Conservation (phyloP, 1,140 invertebrate species). For the Penaeus japonicus region DNA sequence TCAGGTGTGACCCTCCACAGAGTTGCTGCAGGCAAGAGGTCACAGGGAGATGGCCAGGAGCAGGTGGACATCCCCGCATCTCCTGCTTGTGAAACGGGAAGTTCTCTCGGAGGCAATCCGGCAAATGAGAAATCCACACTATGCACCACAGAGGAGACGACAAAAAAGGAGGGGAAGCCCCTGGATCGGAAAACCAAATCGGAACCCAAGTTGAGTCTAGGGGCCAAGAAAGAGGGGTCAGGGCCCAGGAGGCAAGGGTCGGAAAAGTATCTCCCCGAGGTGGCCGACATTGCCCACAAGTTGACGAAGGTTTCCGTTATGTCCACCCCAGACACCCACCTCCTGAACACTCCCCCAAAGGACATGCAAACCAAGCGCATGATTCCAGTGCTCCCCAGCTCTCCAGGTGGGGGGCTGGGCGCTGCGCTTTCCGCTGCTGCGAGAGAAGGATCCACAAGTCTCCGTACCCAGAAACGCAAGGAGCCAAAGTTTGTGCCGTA, state of each 20-base stretch:
- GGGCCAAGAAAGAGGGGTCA: not conserved
- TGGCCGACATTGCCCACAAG: conserved; percentile 38
- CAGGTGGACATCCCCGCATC: not conserved
- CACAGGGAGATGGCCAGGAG: conserved; percentile 46
- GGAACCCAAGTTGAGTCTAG: not conserved
- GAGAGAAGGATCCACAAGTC: not conserved
- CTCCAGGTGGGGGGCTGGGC: not conserved
- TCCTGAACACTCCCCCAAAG: conserved; percentile 42
- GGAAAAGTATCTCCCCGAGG: not conserved
- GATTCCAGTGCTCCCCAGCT: not conserved
- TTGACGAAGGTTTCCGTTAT: conserved; percentile 46
- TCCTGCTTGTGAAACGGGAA: not conserved
- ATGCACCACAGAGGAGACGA: not conserved
- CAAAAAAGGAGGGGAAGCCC: not conserved
- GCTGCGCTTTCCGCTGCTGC: not conserved
- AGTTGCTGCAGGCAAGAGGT: conserved; percentile 33
- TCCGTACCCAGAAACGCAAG: conserved; percentile 1
- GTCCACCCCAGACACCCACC: conserved; percentile 33
- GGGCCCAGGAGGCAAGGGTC: not conserved
- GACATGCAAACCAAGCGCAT: conserved; percentile 20
- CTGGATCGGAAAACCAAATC: not conserved
- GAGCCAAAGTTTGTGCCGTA: conserved; percentile 77
- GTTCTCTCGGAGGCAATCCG: not conserved
- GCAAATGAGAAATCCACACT: not conserved
- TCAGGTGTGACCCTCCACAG: conserved; percentile 43